phyloP scores from a whole-genome alignment of 2,797 vertebrate genomes.

The Heliangelus exortis region DNA sequence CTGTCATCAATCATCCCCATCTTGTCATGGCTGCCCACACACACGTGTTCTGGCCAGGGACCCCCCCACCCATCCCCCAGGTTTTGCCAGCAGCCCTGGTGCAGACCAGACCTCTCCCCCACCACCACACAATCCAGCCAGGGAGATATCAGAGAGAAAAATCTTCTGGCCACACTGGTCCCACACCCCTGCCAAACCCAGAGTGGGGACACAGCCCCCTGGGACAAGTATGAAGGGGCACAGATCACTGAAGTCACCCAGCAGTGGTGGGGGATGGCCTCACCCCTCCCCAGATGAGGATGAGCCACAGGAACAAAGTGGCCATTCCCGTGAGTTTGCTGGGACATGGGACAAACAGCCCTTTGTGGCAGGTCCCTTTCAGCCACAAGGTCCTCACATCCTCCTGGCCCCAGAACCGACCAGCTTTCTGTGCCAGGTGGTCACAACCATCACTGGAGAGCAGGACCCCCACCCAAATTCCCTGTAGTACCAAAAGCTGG shows the following conservation, averaged over 20 bases:
- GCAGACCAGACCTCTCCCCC: background rate
- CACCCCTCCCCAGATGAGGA: fast-evolving
- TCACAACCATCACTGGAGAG: background rate
- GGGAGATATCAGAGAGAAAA: background rate
- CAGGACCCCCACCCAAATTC: background rate
- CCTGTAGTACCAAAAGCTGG: background rate
- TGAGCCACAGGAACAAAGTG: background rate
- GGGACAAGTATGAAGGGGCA: background rate
- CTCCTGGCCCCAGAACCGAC: background rate
- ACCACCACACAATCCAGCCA: background rate
- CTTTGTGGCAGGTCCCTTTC: background rate
- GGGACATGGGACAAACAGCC: background rate
- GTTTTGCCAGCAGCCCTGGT: background rate
- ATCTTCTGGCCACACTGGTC: fast-evolving
- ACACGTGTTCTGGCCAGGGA: background rate
- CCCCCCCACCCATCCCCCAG: fast-evolving
- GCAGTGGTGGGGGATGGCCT: background rate
- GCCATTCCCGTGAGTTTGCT: background rate
- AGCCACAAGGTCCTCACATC: fast-evolving
- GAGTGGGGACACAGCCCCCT: fast-evolving
- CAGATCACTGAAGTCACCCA: background rate
- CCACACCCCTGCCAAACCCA: background rate
- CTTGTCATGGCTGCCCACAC: background rate
- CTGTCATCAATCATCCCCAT: fast-evolving
- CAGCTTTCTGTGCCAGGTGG: background rate